Evolutionary conservation across 2,888 invertebrate genomes (phyloP).

Genomic region (Agapostemon virescens): DNA sequence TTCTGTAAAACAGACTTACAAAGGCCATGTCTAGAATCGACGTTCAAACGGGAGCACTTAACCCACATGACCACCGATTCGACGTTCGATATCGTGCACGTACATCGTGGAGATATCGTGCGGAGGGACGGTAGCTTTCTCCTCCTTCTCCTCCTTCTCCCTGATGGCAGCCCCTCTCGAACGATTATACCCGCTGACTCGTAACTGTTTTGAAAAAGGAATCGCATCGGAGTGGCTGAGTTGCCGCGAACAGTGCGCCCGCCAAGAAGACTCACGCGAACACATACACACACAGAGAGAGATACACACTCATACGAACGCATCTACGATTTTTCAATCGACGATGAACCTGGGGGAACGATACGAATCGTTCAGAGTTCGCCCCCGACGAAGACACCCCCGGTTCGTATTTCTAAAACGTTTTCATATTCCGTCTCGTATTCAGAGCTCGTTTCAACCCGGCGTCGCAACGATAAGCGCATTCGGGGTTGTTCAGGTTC

Average conservation of each 20-base stretch:
- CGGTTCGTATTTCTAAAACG: conserved; percentile 18
- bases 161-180: background rate
- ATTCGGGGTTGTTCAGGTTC: conserved; percentile 50
- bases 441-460: conserved; percentile 25
- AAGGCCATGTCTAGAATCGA: background rate
- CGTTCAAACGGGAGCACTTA: conserved; percentile 28
- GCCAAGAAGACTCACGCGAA: background rate
- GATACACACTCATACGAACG: no score
- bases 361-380: conserved; percentile 36
- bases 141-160: background rate
- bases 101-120: conserved; percentile 24
- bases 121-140: conserved; percentile 7
- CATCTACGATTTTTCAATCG: conserved; percentile 33
- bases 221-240: conserved; percentile 23
- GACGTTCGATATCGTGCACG: conserved; percentile 21
- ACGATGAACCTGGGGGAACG: conserved; percentile 12
- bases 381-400: background rate
- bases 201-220: conserved; percentile 26
- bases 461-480: conserved; percentile 60
- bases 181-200: background rate
- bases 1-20: background rate
- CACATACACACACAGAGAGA: background rate
- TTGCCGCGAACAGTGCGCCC: conserved; percentile 21
- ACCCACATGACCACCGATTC: conserved; percentile 51
- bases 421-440: conserved; percentile 21